Conservation (phyloP, 92 coral and sea anemone genomes). For the Nematostella vectensis region DNA sequence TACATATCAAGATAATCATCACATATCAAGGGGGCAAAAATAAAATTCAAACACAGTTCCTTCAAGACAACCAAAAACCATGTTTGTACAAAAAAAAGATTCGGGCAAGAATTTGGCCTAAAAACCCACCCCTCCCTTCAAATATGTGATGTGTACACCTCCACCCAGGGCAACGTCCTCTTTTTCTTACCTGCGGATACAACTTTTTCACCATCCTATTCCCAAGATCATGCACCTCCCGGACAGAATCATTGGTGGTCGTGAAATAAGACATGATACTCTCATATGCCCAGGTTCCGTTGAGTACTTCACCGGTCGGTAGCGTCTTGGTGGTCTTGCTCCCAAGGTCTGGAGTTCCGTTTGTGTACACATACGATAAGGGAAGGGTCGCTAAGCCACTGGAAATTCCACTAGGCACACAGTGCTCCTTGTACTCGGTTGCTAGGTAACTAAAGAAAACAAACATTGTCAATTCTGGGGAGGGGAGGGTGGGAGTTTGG, state of each 20-base stretch:
- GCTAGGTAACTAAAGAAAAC: constrained; percentile 49
- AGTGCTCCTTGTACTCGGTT: constrained; percentile 54
- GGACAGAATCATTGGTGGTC: constrained; percentile 62
- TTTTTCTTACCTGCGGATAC: constrained; percentile 62
- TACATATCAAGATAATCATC: no score
- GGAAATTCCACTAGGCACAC: constrained; percentile 76
- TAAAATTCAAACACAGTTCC: no score
- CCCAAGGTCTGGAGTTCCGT: constrained; percentile 44
- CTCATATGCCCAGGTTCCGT: constrained; percentile 64
- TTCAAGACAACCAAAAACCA: no score
- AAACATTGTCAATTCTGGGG: no score
- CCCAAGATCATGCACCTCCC: constrained; percentile 67
- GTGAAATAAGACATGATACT: constrained; percentile 65
- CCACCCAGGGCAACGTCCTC: no score
- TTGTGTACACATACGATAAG: constrained; percentile 55
- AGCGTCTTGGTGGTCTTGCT: constrained; percentile 50
- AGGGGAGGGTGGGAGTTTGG: no score
- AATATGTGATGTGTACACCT: no score
- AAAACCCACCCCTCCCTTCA: no score
- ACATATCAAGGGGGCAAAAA: no score
- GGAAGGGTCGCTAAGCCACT: constrained; percentile 87
- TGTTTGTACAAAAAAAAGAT: no score
- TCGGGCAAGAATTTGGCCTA: no score
- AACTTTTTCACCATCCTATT: constrained; percentile 44
- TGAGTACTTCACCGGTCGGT: constrained; percentile 56